These are phyloP conservation scores for Platynereis dumerilii DNA, from an alignment of 2,888 invertebrate genomes.

Conservation along the genomic window DNA sequence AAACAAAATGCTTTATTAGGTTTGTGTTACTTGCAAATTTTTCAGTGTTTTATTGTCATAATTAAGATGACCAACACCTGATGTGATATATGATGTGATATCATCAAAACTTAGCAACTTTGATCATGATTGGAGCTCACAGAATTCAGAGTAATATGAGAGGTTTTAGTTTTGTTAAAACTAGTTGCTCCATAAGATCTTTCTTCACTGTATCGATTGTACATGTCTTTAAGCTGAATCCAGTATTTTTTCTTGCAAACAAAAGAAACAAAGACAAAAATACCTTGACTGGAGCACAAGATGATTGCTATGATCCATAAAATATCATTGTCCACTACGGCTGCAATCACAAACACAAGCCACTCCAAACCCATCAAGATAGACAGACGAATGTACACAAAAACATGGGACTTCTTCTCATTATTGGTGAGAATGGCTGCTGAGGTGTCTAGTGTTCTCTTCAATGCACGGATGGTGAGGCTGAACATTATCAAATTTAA, in stretches of 20 bases:
- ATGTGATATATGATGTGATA: too few relatives aligned
- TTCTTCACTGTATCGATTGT: too few relatives aligned
- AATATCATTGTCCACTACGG: neutral
- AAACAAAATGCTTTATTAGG: too few relatives aligned
- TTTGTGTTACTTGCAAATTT: too few relatives aligned
- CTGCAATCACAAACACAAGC: neutral
- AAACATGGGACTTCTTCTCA: neutral
- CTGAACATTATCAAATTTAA: neutral
- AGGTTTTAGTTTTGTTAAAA: too few relatives aligned
- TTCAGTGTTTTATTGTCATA: too few relatives aligned
- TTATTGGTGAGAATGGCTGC: neutral
- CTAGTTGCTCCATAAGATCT: too few relatives aligned
- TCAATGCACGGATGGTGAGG: neutral
- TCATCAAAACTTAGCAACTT: too few relatives aligned
- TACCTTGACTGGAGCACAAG: conserved; percentile 1
- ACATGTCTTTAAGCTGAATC: too few relatives aligned
- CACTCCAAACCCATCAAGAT: conserved; percentile 3
- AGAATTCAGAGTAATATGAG: too few relatives aligned
- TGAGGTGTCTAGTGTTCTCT: neutral
- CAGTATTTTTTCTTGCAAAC: neutral
- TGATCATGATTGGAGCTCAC: too few relatives aligned
- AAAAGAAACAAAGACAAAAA: neutral
- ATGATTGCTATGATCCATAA: neutral
- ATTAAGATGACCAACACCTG: too few relatives aligned
- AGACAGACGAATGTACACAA: neutral